phyloP scores from a whole-genome alignment of 2,888 invertebrate species.

The Idaea aversata region DNA sequence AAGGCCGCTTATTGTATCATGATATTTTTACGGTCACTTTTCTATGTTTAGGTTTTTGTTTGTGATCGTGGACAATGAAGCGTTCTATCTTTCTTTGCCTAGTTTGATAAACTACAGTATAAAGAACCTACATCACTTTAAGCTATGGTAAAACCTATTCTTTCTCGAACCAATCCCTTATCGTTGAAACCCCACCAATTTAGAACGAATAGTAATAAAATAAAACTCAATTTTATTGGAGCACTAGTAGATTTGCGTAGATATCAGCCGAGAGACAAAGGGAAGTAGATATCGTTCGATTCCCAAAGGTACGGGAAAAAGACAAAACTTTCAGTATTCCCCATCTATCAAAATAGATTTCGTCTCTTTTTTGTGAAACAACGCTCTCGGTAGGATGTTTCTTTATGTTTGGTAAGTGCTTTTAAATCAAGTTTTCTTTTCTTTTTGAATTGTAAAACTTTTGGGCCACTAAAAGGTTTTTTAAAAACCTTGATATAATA shows the following conservation, averaged over 20 bases:
- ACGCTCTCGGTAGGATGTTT: not conserved
- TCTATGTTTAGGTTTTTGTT: too few species aligned
- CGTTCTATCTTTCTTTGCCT: too few species aligned
- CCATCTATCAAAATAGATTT: not conserved
- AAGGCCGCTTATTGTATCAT: too few species aligned
- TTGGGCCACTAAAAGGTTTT: too few species aligned
- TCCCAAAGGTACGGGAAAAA: not conserved
- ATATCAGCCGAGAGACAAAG: not conserved
- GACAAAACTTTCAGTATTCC: not conserved
- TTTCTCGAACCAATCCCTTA: not conserved
- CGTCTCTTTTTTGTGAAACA: not conserved
- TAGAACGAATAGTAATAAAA: not conserved
- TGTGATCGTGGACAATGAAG: too few species aligned
- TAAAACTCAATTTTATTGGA: slow-evolving; percentile 1
- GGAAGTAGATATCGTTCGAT: not conserved
- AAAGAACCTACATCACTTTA: not conserved
- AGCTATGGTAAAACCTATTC: not conserved
- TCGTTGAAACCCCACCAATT: not conserved
- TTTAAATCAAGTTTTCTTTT: too few species aligned
- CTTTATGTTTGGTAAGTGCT: too few species aligned
- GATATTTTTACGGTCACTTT: too few species aligned
- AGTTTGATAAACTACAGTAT: not conserved
- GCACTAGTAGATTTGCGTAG: not conserved
- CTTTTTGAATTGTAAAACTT: too few species aligned
- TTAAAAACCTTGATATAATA: too few species aligned